Conservation (phyloP, 2,113 vertebrate genomes). For the Puntigrus tetrazona region DNA sequence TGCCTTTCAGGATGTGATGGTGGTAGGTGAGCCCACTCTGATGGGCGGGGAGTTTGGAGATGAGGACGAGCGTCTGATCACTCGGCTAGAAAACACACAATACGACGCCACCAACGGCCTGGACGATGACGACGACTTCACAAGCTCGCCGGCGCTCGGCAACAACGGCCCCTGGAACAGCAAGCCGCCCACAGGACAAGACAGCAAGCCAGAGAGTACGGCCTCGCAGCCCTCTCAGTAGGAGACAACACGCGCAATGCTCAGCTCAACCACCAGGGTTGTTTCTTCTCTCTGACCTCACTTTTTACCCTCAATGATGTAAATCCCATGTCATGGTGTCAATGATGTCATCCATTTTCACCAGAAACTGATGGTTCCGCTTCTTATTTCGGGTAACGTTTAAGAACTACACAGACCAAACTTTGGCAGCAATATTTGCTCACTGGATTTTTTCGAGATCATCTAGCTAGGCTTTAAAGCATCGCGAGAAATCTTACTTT, state of each 20-base stretch:
- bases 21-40: conserved; percentile 97
- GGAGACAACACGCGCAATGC: conserved; percentile 47
- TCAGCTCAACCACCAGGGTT: conserved; percentile 47
- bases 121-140: conserved; percentile 99
- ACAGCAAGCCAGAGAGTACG: conserved; percentile 94
- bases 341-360: conserved; percentile 22
- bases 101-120: conserved; percentile 98
- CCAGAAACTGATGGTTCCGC: neutral
- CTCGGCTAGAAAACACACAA: conserved; percentile 98
- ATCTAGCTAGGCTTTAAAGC: neutral
- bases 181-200: conserved; percentile 88
- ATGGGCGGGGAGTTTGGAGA: conserved; percentile 99
- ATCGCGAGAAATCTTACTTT: neutral
- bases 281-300: conserved; percentile 55
- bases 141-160: conserved; percentile 91
- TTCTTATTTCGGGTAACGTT: neutral
- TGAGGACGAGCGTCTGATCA: conserved; percentile 99
- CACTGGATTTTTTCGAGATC: conserved; percentile 11
- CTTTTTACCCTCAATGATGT: conserved; percentile 59
- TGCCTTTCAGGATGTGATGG: conserved; percentile 93
- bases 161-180: conserved; percentile 95
- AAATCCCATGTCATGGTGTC: conserved; percentile 40
- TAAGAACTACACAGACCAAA: conserved; percentile 36
- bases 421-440: conserved; percentile 2
- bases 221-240: conserved; percentile 95